These are phyloP conservation scores for Danio rerio DNA, from an alignment of 2,113 vertebrate species.

Conservation along the genomic window GRCz12tu NC_133182.1:13146001-13146500, in stretches of 20 bases:
- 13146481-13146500: not conserved
- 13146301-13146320: not conserved
- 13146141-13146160: not conserved
- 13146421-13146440: slow-evolving; percentile 60
- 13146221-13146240: not conserved
- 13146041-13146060: too few species aligned
- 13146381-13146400: not conserved
- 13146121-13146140: not conserved
- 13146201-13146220: too few species aligned
- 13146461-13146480: not conserved
- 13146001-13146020: too few species aligned
- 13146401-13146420: slow-evolving; percentile 44
- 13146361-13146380: slow-evolving; percentile 58
- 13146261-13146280: not conserved
- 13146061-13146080: not conserved
- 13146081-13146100: not conserved
- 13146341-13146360: slow-evolving; percentile 56
- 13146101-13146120: not conserved
- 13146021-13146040: too few species aligned
- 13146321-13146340: slow-evolving; percentile 53
- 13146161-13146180: not conserved
- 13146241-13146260: not conserved
- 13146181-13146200: too few species aligned
- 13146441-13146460: slow-evolving; percentile 28
- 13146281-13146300: slow-evolving; percentile 44